Conservation (phyloP, 2,888 invertebrate species). For the Priocnemis perturbator region DNA sequence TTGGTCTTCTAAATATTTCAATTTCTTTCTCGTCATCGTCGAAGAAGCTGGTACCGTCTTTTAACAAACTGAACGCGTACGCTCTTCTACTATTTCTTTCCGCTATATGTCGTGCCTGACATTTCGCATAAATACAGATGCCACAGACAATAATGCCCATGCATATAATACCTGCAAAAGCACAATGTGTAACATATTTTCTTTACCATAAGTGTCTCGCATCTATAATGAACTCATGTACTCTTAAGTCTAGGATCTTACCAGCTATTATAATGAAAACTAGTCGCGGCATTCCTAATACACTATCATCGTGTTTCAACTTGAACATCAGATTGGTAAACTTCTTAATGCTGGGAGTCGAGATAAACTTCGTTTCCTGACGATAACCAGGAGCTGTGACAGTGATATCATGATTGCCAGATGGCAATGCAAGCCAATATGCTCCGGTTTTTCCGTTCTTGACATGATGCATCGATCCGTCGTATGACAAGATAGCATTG, state of each 20-base stretch:
- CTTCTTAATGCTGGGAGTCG: constrained; percentile 63
- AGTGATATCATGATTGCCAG: constrained; percentile 77
- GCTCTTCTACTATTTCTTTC: constrained; percentile 74
- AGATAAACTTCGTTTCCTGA: constrained; percentile 77
- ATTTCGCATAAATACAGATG: constrained; percentile 78
- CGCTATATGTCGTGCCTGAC: constrained; percentile 71
- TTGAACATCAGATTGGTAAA: constrained; percentile 79
- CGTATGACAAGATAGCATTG: constrained; percentile 64
- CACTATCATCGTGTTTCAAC: constrained; percentile 80
- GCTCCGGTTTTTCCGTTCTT: constrained; percentile 63
- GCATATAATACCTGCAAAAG: constrained; percentile 77
- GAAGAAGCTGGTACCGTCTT: constrained; percentile 77
- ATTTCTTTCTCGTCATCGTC: constrained; percentile 77
- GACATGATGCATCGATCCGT: constrained; percentile 64
- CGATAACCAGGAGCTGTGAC: constrained; percentile 81
- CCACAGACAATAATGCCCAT: constrained; percentile 77
- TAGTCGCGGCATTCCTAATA: constrained; percentile 86
- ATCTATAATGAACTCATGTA: not conserved
- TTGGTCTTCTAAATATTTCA: constrained; percentile 76
- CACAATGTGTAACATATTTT: constrained; percentile 11
- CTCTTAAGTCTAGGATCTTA: not conserved
- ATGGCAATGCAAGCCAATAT: constrained; percentile 67
- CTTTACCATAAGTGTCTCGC: not conserved
- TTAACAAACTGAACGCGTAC: constrained; percentile 80
- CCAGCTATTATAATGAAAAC: constrained; percentile 79